Evolutionary conservation across 2,888 invertebrate species (phyloP), one percentile per base, ranked within the genome.

Genomic region (Galerucella pusilla): DNA sequence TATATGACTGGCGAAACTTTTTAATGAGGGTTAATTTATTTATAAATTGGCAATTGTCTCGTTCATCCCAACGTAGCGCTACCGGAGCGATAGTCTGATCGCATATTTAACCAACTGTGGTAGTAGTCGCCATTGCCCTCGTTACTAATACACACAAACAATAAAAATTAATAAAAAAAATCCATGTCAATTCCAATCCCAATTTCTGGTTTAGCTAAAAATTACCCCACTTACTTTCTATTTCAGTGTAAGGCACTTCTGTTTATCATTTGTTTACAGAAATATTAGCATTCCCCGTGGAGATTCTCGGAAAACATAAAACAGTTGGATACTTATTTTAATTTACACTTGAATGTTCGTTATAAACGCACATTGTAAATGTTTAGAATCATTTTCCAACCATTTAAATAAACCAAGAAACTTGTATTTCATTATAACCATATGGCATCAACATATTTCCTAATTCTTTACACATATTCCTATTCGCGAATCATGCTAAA

Each of bases 271-370:
- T 63, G 63, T 63, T 63, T 63, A 63, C 63, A 14, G 63, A 60
- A 12, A 42, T 63, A 63, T 42, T 63, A 63, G 14, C n/a, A 63
- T 63, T 63, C 63, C 63, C 63, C 63, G 16, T 16, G 63, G 63
- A 63, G 63, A 63, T 42, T 6, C 63, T 63, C 63, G 35, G 63
- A n/a, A 63, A 63, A 63, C 63, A 42, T 63, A n/a, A 63, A 63
- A 16, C 63, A 42, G 35, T 63, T 7, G 42, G 63, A 20, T 63
- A 42, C 63, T 63, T 63, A 35, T 16, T 28, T 61, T 61, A 11
- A 35, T 59, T 59, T 25, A 59, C 12, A 59, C n/a, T 12, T 12
- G 59, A 59, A 25, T 61, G 61, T 61, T 14, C 28, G 61, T 54
- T 54, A 7, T 54, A 54, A 54, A 54, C 14, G 54, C 20, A 49